These are phyloP conservation scores for Perizoma affinitatum DNA, from an alignment of 2,888 invertebrate genomes.

Conservation along the genomic window DNA sequence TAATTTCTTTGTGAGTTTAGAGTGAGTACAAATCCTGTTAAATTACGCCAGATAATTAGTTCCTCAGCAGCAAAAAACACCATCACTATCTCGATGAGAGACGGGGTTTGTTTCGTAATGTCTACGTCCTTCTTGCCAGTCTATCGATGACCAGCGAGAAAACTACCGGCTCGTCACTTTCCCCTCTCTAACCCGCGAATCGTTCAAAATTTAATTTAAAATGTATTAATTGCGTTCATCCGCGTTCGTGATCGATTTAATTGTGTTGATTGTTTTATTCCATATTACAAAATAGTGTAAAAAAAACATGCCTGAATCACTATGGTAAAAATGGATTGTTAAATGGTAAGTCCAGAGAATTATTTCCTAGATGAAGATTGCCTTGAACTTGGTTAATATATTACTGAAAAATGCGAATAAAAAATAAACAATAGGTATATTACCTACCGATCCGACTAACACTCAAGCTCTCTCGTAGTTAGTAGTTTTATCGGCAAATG, in stretches of 20 bases:
- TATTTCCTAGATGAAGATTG: constrained; percentile 1
- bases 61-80: constrained; percentile 27
- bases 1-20: too few relatives aligned
- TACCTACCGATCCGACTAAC: not conserved
- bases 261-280: constrained; percentile 7
- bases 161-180: constrained; percentile 68
- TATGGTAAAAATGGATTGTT: constrained; percentile 27
- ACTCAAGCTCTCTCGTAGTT: too few relatives aligned
- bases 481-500: constrained; percentile 11
- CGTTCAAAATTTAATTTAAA: constrained; percentile 24
- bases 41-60: constrained; percentile 1
- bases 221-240: constrained; percentile 25
- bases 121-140: constrained; percentile 60
- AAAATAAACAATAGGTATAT: not conserved
- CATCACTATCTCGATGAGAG: constrained; percentile 52
- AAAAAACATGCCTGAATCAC: constrained; percentile 3
- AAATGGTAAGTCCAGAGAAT: constrained; percentile 24
- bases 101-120: constrained; percentile 61
- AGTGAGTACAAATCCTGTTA: too few relatives aligned
- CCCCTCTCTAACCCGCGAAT: constrained; percentile 59
- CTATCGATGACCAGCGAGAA: constrained; percentile 65
- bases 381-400: constrained; percentile 13
- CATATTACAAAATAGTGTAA: constrained; percentile 4
- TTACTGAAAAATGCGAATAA: not conserved
- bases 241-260: constrained; percentile 21